A percentile compares a stretch with the other conserved stretches of the same genome.
Conservation (phyloP, 2,797 vertebrate species). For the Balearica regulorum region DNA sequence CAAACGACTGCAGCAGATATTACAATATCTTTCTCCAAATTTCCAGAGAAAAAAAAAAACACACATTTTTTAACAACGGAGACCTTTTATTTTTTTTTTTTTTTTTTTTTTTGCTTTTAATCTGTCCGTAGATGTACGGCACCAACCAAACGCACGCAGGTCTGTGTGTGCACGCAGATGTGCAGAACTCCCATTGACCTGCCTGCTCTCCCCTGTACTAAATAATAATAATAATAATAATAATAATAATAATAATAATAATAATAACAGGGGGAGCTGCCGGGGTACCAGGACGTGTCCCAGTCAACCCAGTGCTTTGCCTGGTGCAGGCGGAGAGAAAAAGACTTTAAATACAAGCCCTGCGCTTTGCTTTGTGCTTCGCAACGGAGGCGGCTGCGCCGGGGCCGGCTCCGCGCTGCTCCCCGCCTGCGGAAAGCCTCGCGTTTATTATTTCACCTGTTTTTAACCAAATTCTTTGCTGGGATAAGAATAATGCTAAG, state of each 20-base stretch:
- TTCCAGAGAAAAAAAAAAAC: not conserved
- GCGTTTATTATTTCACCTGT: not conserved
- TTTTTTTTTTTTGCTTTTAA: not conserved
- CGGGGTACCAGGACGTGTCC: not conserved
- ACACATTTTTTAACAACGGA: not conserved
- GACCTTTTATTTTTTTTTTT: not conserved
- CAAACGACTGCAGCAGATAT: not conserved
- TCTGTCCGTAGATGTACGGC: rapidly evolving
- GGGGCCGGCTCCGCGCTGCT: not conserved
- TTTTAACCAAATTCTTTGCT: not conserved
- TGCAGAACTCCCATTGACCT: not conserved
- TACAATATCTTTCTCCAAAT: rapidly evolving
- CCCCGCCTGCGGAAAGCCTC: not conserved
- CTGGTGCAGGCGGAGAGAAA: not conserved
- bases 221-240: not conserved
- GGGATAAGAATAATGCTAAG: not conserved
- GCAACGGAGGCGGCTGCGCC: not conserved
- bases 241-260: too few species aligned
- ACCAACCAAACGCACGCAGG: rapidly evolving
- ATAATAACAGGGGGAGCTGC: not conserved
- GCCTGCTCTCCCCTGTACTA: not conserved
- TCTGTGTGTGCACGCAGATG: not conserved
- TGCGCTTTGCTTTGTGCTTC: not conserved
- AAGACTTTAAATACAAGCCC: not conserved
- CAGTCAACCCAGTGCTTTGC: not conserved